Conservation (phyloP, 2,888 invertebrate genomes). For the Tiliacea aurago region DNA sequence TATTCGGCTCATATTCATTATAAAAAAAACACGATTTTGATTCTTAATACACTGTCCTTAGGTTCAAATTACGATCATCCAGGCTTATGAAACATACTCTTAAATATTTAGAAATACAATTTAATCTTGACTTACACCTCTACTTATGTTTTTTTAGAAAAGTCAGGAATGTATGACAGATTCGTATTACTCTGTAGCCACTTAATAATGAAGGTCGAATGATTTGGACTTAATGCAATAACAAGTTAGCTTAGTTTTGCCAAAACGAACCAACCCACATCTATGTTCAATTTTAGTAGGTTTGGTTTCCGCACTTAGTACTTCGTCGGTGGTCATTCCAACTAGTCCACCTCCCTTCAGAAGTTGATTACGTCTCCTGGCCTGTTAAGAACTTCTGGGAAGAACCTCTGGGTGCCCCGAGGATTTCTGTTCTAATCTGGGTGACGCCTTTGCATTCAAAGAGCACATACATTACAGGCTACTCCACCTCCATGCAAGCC, state of each 20-base stretch:
- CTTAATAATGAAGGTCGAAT: background rate
- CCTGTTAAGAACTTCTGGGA: too few relatives aligned
- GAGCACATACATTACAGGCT: too few relatives aligned
- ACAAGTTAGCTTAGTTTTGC: background rate
- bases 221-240: background rate
- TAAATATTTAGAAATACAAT: background rate
- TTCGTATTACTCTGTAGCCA: background rate
- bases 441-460: too few relatives aligned
- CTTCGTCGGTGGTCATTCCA: too few relatives aligned
- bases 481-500: too few relatives aligned
- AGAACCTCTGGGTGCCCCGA: too few relatives aligned
- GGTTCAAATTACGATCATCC: constrained; percentile 4
- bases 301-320: too few relatives aligned
- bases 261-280: background rate
- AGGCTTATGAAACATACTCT: background rate
- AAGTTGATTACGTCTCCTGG: too few relatives aligned
- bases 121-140: constrained; percentile 11
- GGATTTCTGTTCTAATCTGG: too few relatives aligned
- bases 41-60: background rate
- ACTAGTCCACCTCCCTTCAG: too few relatives aligned
- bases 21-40: background rate
- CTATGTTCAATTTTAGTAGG: too few relatives aligned
- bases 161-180: constrained; percentile 16
- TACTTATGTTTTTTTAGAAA: constrained; percentile 2
- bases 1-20: background rate